phyloP scores from a whole-genome alignment of 2,113 vertebrate species.

The cat (Felis catus) region DNA sequence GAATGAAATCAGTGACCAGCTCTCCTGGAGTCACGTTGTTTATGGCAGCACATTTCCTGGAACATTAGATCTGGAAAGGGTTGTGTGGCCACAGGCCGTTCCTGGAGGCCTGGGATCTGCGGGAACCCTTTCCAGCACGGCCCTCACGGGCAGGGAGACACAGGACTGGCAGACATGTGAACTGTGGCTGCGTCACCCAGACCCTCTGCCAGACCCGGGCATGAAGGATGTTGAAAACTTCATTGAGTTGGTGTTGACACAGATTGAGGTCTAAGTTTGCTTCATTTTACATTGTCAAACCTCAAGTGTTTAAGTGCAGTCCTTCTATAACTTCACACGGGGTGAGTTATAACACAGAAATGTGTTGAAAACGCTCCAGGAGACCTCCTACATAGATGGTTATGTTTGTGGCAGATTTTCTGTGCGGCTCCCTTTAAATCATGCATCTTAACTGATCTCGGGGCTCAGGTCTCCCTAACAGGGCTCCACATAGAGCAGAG shows the following conservation, averaged over 20 bases:
- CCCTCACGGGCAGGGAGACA: accelerated
- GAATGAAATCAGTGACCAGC: accelerated
- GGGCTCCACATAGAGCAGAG: slow-evolving; percentile 40
- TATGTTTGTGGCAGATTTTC: not conserved
- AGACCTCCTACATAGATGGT: slow-evolving; percentile 66
- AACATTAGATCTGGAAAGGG: not conserved
- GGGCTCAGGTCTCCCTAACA: not conserved
- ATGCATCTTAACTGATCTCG: not conserved
- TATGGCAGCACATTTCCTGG: accelerated
- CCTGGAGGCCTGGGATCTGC: not conserved
- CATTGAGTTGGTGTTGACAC: not conserved
- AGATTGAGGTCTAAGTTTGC: not conserved
- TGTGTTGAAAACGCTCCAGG: slow-evolving; percentile 52
- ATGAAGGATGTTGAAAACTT: not conserved
- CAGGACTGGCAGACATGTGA: not conserved
- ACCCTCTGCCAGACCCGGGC: not conserved
- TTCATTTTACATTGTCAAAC: not conserved
- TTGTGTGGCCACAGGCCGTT: not conserved
- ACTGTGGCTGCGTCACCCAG: accelerated
- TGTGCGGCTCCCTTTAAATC: slow-evolving; percentile 49
- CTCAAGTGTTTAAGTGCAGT: not conserved
- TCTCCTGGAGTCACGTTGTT: accelerated
- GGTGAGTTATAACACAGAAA: slow-evolving; percentile 10
- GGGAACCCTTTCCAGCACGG: not conserved
- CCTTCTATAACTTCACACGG: not conserved